Percentiles rank a stretch among this genome's conserved stretches.
Conservation (phyloP, 2,888 invertebrate genomes). For the Xanthorhoe spadicearia region DNA sequence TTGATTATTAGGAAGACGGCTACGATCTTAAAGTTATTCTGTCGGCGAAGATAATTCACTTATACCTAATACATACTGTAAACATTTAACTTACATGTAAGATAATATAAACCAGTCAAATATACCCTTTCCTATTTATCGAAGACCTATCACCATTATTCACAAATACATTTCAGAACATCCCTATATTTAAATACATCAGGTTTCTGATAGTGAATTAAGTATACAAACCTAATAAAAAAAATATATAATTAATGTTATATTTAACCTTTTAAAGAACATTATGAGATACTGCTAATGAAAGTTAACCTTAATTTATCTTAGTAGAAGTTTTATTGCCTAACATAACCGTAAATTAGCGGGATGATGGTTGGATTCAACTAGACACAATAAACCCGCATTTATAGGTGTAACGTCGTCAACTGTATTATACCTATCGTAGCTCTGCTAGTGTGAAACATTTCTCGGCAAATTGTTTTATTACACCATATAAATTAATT, state of each 20-base stretch:
- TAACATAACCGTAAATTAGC: slow-evolving; percentile 52
- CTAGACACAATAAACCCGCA: slow-evolving; percentile 40
- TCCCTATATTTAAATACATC: slow-evolving; percentile 20
- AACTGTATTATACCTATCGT: slow-evolving; percentile 23
- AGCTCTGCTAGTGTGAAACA: slow-evolving; percentile 21
- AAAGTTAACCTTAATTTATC: slow-evolving; percentile 47
- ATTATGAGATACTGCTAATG: slow-evolving; percentile 26
- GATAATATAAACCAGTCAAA: slow-evolving; percentile 58
- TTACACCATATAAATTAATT: background rate
- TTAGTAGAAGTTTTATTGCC: slow-evolving; percentile 50
- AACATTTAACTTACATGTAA: slow-evolving; percentile 1
- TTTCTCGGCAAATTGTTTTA: background rate
- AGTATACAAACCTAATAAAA: background rate
- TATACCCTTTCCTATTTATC: slow-evolving; percentile 48
- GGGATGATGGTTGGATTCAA: slow-evolving; percentile 39
- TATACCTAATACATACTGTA: slow-evolving; percentile 14
- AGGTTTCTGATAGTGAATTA: slow-evolving; percentile 6
- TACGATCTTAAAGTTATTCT: slow-evolving; percentile 3
- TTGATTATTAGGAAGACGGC: slow-evolving; percentile 1
- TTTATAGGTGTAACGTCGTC: slow-evolving; percentile 38
- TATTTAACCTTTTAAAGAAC: slow-evolving; percentile 5
- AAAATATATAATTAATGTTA: background rate
- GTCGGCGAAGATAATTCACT: slow-evolving; percentile 4
- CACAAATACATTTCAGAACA: slow-evolving; percentile 28
- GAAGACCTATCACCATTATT: slow-evolving; percentile 53